phyloP scores from a whole-genome alignment of 2,888 invertebrate species.

The Morinoia aosen region DNA sequence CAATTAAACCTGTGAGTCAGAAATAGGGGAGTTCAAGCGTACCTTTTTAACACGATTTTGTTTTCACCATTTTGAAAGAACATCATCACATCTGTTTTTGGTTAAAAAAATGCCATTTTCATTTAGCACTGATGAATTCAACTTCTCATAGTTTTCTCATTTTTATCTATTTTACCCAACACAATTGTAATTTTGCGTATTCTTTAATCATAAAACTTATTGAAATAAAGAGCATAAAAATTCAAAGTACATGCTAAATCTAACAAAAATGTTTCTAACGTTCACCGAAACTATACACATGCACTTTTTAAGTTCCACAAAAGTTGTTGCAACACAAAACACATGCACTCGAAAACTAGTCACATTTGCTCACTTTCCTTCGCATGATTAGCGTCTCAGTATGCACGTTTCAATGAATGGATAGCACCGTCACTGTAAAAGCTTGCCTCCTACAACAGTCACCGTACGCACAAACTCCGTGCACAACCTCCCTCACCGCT shows the following conservation, averaged over 20 bases:
- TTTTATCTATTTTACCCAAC: too few species aligned
- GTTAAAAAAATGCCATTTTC: neutral
- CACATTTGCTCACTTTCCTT: neutral
- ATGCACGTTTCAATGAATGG: neutral
- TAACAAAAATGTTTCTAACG: neutral
- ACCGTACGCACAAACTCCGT: neutral
- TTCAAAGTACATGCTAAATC: neutral
- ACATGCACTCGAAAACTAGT: neutral
- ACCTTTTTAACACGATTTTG: neutral
- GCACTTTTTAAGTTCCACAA: neutral
- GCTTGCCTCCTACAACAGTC: neutral
- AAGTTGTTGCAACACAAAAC: neutral
- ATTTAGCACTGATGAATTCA: neutral
- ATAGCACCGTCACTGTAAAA: neutral
- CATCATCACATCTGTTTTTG: neutral
- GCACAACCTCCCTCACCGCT: neutral
- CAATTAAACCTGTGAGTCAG: neutral
- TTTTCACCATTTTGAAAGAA: neutral
- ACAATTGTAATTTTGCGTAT: too few species aligned
- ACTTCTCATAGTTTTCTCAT: neutral
- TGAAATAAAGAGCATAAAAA: too few species aligned
- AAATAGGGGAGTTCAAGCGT: neutral
- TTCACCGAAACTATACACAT: neutral
- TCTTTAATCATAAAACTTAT: too few species aligned
- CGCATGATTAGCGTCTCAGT: neutral